phyloP scores from a whole-genome alignment of 2,888 invertebrate species.

The Terebella lapidaria region DNA sequence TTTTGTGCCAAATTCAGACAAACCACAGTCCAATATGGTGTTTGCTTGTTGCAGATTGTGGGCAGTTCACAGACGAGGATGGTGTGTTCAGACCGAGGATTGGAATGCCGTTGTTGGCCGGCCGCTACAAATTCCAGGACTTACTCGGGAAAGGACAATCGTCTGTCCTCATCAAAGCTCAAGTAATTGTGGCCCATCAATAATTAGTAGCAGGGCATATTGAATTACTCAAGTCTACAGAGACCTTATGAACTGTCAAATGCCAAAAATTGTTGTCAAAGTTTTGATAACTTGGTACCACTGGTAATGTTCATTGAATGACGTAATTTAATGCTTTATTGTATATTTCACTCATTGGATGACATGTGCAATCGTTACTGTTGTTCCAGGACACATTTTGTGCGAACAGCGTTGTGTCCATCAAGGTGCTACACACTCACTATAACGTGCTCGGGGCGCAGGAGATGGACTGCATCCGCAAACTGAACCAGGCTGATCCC shows the following conservation, averaged over 20 bases:
- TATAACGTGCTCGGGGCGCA: constrained; percentile 31
- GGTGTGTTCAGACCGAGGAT: background rate
- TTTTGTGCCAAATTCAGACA: too few relatives aligned
- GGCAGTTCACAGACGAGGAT: background rate
- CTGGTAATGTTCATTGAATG: too few relatives aligned
- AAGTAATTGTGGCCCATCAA: constrained; percentile 27
- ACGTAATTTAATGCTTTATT: too few relatives aligned
- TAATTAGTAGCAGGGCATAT: background rate
- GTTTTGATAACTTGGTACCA: too few relatives aligned
- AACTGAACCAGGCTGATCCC: constrained; percentile 35
- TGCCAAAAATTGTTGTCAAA: too few relatives aligned
- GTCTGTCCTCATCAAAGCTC: constrained; percentile 33
- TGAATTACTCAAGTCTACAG: background rate
- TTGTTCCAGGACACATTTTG: constrained; percentile 32
- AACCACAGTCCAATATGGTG: too few relatives aligned
- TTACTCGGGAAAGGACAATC: constrained; percentile 36
- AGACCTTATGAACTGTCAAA: too few relatives aligned
- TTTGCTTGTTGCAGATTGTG: background rate
- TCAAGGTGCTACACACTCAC: constrained; percentile 38
- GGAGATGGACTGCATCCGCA: constrained; percentile 35
- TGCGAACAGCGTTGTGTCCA: constrained; percentile 28
- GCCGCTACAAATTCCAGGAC: constrained; percentile 30
- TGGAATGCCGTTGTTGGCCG: constrained; percentile 28
- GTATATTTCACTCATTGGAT: too few relatives aligned
- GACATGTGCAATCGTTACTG: too few relatives aligned